Percentiles rank a stretch among this genome's conserved stretches.
These are phyloP conservation scores for Falco punctatus DNA, from an alignment of 2,113 vertebrate species.

Conservation along the genomic window DNA sequence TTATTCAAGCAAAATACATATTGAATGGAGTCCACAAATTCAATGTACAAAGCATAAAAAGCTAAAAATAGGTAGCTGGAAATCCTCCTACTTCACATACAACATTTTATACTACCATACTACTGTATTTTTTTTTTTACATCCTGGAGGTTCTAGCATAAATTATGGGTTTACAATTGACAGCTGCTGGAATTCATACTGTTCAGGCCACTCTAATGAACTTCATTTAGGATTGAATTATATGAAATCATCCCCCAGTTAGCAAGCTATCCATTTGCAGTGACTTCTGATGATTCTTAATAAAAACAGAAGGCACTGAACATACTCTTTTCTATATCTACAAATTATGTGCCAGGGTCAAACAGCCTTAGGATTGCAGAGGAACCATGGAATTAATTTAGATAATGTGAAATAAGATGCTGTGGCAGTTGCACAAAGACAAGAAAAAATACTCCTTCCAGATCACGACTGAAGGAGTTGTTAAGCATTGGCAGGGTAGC, in stretches of 20 bases:
- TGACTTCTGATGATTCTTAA: neutral
- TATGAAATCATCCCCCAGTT: neutral
- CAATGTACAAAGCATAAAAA: neutral
- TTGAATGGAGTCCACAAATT: slow-evolving; percentile 9
- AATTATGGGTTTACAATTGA: neutral
- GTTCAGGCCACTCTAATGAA: neutral
- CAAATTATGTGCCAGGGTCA: neutral
- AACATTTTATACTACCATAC: neutral
- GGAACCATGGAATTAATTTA: neutral
- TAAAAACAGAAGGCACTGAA: neutral
- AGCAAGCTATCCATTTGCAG: neutral
- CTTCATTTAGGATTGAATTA: neutral
- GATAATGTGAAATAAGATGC: neutral
- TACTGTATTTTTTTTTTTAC: neutral
- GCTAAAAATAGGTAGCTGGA: neutral
- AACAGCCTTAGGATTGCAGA: neutral
- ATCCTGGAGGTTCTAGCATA: neutral
- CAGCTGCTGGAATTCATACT: neutral
- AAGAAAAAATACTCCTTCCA: neutral
- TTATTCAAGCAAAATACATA: slow-evolving; percentile 11
- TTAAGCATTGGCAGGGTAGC: neutral
- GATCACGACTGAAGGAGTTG: neutral
- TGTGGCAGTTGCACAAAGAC: neutral
- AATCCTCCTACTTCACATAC: neutral
- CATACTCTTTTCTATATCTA: neutral